These are phyloP conservation scores for Drosophila pachea DNA, from an alignment of 1,140 invertebrate species.

Conservation along the genomic window DNA sequence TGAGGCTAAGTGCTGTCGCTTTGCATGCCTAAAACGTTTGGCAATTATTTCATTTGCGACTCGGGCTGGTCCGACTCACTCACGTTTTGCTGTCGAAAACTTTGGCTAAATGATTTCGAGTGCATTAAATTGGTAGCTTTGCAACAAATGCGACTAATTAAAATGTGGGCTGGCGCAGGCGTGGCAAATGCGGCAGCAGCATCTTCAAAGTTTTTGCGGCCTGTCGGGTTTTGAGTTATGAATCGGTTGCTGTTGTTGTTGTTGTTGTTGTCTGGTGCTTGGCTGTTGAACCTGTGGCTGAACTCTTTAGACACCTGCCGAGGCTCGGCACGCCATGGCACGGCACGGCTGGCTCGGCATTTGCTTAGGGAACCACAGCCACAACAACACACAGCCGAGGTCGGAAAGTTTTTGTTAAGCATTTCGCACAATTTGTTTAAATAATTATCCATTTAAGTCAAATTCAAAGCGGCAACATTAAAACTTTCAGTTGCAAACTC, in stretches of 20 bases:
- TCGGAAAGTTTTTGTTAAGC: conserved; percentile 47
- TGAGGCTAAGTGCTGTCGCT: conserved; percentile 40
- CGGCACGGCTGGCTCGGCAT: conserved; percentile 16
- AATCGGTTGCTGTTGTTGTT: conserved; percentile 29
- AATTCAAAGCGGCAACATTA: conserved; percentile 68
- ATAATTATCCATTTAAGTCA: conserved; percentile 71
- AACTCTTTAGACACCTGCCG: conserved; percentile 15
- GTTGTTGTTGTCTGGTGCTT: conserved; percentile 26
- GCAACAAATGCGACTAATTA: conserved; percentile 76
- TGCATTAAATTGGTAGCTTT: conserved; percentile 73
- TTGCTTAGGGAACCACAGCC: conserved; percentile 30
- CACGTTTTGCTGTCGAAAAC: conserved; percentile 46
- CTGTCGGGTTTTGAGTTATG: conserved; percentile 53
- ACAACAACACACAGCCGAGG: conserved; percentile 4
- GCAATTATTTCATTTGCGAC: conserved; percentile 70
- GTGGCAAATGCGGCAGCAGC: conserved; percentile 20
- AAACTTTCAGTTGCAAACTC: conserved; percentile 69
- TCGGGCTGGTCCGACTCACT: conserved; percentile 6
- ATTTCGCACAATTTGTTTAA: conserved; percentile 70
- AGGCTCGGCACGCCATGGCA: conserved; percentile 1
- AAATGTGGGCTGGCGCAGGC: conserved; percentile 56
- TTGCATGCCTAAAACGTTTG: conserved; percentile 66
- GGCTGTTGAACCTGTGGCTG: conserved; percentile 29
- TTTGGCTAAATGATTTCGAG: conserved; percentile 70
- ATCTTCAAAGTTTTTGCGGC: conserved; percentile 44